A percentile compares a stretch with the other conserved stretches of the same genome.
Conservation (phyloP, 2,888 invertebrate species). For the Aproaerema taeniolella region DNA sequence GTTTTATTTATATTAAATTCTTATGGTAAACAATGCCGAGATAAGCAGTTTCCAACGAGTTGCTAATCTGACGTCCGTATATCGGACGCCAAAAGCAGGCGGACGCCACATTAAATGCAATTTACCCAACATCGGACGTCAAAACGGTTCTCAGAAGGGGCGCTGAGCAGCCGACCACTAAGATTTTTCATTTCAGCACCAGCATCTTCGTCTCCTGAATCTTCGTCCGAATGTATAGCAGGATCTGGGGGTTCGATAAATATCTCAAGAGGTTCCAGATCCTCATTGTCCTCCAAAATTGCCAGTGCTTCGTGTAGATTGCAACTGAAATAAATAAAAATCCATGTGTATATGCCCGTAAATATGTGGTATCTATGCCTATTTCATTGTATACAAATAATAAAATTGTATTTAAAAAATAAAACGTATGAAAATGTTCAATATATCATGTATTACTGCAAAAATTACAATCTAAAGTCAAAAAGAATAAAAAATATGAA, state of each 20-base stretch:
- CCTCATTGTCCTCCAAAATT: slow-evolving; percentile 5
- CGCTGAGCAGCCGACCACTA: neutral
- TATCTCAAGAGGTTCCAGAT: slow-evolving; percentile 2
- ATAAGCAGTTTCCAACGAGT: too few species aligned
- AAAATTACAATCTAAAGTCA: too few species aligned
- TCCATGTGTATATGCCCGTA: neutral
- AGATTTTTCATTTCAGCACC: slow-evolving; percentile 6
- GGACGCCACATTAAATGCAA: too few species aligned
- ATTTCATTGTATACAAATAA: neutral
- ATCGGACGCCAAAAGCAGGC: too few species aligned
- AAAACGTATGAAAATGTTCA: too few species aligned
- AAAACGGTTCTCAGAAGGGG: slow-evolving; percentile 2
- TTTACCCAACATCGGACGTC: too few species aligned
- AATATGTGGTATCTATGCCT: neutral
- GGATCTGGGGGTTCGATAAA: slow-evolving; percentile 6
- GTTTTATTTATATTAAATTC: too few species aligned
- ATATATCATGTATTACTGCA: too few species aligned
- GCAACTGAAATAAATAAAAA: slow-evolving; percentile 5
- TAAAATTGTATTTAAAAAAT: too few species aligned
- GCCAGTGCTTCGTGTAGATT: slow-evolving; percentile 5
- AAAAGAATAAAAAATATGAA: too few species aligned
- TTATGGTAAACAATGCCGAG: too few species aligned
- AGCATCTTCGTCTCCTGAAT: slow-evolving; percentile 9
- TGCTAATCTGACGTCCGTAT: too few species aligned
- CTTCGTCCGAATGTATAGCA: slow-evolving; percentile 1